Base-by-base conservation (phyloP, 2,888 invertebrate species). In the Eupithecia insigniata region DNA sequence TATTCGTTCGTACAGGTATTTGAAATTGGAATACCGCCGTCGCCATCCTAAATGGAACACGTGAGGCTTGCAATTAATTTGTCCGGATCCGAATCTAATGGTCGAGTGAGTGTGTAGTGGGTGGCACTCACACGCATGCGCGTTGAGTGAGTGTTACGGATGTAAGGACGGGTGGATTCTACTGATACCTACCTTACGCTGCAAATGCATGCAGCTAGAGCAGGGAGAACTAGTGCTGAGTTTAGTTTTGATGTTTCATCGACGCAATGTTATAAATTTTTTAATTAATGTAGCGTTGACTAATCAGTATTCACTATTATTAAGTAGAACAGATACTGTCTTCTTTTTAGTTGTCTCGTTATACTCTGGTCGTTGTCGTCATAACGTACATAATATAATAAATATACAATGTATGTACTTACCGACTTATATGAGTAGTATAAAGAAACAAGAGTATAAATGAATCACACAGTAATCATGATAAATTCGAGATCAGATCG, bases 21-120 rank as follows among this genome's bases (percentile, higher is more conserved):
- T 58, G 46, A 22, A 34, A 34, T 32, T 34, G 26, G 32, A 70
- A 73, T 70, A 58, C 55, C 43, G 5, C 16, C 46, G 34, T 34
- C 65, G 62, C 28, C 69, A 62, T 26, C 61, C 66, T 18, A 46
- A 43, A 71, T 65, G 55, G 61, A 36, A 66, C 39, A 69, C 36
- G 69, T 62, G 65, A 55, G 62, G 36, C 46, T 77, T 71, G 75
- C 70, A 61, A 74, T 60, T 78, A 75, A 81, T 79, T 76, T 73
- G 73, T 70, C 46, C 46, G 61, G 65, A 73, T 73, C 30, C 18
- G 3, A 60, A 22, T 30, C 51, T 66, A 39, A 68, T 51, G 73
- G 65, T 32, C 66, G 73, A 66, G 18, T 51, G 70, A 10, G 26
- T 60, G 22, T 32, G 66, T 14, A 36, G 46, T 14, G 1, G 46